A percentile compares a stretch with the other conserved stretches of the same genome.
Conservation (phyloP, 2,797 vertebrate genomes). For the Acanthurus leucopareius region DNA sequence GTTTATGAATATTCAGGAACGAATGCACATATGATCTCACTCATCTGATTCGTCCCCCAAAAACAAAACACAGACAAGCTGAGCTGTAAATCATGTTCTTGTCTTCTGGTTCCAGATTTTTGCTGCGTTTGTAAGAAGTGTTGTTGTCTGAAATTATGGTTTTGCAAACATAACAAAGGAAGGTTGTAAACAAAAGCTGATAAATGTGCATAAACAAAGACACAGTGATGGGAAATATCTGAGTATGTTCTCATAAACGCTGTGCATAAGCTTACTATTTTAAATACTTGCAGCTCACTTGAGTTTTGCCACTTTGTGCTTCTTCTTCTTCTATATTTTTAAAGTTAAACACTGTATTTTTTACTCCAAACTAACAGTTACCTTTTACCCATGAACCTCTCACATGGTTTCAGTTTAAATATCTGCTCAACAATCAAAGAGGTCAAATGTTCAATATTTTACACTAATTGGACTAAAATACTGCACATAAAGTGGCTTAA, state of each 20-base stretch:
- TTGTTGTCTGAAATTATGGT: not conserved
- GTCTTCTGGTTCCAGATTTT: conserved; percentile 12
- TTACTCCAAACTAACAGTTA: no score
- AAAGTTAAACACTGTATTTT: no score
- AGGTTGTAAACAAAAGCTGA: not conserved
- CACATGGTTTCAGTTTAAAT: no score
- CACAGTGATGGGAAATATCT: not conserved
- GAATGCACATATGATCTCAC: conserved; percentile 36
- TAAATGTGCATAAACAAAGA: not conserved
- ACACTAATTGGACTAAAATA: not conserved
- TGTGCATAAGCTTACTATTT: no score
- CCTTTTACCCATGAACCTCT: no score
- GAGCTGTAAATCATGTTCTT: conserved; percentile 23
- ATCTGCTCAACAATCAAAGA: not conserved
- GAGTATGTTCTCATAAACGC: not conserved
- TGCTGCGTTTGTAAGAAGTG: not conserved
- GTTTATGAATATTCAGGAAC: conserved; percentile 61
- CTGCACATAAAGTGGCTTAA: not conserved
- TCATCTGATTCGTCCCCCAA: conserved; percentile 1
- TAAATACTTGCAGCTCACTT: no score
- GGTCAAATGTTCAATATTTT: not conserved
- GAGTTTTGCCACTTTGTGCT: no score
- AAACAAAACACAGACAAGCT: not conserved
- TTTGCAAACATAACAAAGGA: not conserved
- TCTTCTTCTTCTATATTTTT: no score